A percentile compares a stretch with the other conserved stretches of the same genome.
Conservation (phyloP, 2,113 vertebrate genomes). For the Erpornis zantholeuca region DNA sequence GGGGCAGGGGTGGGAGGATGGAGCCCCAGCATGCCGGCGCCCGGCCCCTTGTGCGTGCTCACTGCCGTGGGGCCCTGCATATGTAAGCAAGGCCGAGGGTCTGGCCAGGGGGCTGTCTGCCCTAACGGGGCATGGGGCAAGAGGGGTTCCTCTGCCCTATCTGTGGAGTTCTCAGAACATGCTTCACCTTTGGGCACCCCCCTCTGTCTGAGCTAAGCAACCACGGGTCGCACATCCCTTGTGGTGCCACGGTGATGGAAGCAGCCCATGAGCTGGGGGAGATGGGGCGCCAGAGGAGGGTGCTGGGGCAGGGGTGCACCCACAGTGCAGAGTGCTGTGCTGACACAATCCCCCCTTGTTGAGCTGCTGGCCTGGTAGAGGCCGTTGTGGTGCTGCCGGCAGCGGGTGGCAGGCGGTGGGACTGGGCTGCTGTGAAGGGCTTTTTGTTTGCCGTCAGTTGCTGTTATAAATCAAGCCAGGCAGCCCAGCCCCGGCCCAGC, state of each 20-base stretch:
- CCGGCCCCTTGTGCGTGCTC: background rate
- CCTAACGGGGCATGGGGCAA: background rate
- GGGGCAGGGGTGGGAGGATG: conserved; percentile 12
- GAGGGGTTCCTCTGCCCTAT: background rate
- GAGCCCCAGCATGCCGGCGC: background rate
- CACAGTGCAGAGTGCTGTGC: rapidly evolving
- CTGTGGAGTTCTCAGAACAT: no score
- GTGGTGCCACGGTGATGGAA: background rate
- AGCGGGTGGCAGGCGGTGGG: conserved; percentile 6
- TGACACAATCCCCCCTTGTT: conserved; percentile 23
- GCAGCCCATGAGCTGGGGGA: background rate
- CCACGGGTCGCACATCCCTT: rapidly evolving
- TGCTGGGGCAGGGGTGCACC: background rate
- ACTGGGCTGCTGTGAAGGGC: conserved; percentile 33
- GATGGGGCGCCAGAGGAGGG: background rate
- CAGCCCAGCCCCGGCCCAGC: background rate
- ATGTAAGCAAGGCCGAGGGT: rapidly evolving
- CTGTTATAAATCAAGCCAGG: conserved; percentile 58
- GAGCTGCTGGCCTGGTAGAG: background rate
- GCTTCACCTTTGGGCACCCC: background rate
- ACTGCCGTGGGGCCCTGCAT: rapidly evolving
- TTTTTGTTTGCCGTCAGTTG: conserved; percentile 63
- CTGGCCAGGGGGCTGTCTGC: background rate
- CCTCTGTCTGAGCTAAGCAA: background rate
- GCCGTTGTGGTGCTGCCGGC: background rate